A percentile compares a stretch with the other conserved stretches of the same genome.
These are phyloP conservation scores for Drosophila nigricruria DNA, from an alignment of 2,888 invertebrate genomes.

Conservation along the genomic window DNA sequence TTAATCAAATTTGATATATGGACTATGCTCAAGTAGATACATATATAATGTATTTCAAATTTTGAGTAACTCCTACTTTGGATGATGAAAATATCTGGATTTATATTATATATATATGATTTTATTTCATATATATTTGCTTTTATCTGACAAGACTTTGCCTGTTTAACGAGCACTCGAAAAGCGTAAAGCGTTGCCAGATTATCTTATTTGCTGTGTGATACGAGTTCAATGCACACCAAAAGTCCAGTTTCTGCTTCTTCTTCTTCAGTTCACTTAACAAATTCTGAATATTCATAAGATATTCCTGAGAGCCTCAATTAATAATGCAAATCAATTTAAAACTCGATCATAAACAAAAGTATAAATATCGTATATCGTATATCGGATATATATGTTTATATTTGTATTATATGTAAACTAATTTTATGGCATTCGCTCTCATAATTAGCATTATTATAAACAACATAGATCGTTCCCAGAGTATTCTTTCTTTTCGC, in stretches of 20 bases:
- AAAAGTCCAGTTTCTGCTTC: neutral
- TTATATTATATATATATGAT: too few species aligned
- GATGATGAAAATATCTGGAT: neutral
- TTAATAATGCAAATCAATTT: conserved; percentile 5
- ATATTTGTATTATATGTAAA: neutral
- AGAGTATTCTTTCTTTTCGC: conserved; percentile 3
- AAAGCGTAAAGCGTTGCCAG: neutral
- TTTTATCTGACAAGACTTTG: neutral
- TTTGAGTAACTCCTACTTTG: neutral
- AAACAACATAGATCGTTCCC: conserved; percentile 3
- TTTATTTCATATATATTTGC: too few species aligned
- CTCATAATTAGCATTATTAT: conserved; percentile 2
- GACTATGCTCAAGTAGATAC: too few species aligned
- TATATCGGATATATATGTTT: neutral
- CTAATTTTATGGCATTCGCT: neutral
- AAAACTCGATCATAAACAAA: neutral
- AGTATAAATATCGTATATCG: neutral
- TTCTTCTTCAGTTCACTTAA: neutral
- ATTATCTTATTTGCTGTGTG: neutral
- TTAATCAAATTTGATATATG: too few species aligned
- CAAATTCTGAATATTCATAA: conserved; percentile 6
- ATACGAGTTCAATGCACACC: conserved; percentile 1
- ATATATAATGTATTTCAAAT: neutral
- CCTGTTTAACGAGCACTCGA: neutral
- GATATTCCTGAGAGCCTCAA: neutral